Evolutionary conservation across 2,888 invertebrate species (phyloP).

Genomic region (Liposcelis brunnea): DNA sequence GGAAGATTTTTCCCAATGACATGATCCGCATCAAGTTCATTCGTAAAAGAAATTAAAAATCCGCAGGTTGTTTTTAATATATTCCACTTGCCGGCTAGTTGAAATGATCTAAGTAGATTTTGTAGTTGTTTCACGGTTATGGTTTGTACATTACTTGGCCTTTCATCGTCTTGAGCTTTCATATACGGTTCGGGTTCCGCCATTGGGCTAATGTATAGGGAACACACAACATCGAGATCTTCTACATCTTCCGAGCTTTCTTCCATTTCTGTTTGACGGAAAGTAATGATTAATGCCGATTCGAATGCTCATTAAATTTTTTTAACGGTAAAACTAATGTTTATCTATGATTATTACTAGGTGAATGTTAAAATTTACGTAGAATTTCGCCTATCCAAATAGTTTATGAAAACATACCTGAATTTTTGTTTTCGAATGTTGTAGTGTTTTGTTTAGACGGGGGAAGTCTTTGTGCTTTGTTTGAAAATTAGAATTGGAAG

Average conservation of each 20-base stretch:
- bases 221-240: conserved; percentile 16
- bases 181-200: conserved; percentile 3
- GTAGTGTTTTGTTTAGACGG: too few relatives aligned
- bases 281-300: too few relatives aligned
- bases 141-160: background rate
- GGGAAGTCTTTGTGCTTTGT: too few relatives aligned
- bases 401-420: too few relatives aligned
- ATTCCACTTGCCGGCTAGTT: conserved; percentile 10
- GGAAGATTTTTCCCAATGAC: conserved; percentile 14
- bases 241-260: conserved; percentile 7
- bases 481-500: too few relatives aligned
- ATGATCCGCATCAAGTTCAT: conserved; percentile 27
- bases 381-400: too few relatives aligned
- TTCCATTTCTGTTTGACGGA: conserved; percentile 1
- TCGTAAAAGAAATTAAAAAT: conserved; percentile 26
- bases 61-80: conserved; percentile 27
- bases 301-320: background rate
- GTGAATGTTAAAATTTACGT: conserved; percentile 5
- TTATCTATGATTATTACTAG: conserved; percentile 1
- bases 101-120: background rate
- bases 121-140: conserved; percentile 3
- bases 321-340: conserved; percentile 1
- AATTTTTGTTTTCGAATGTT: too few relatives aligned
- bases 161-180: too few relatives aligned
- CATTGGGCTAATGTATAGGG: conserved; percentile 14